Evolutionary conservation across 2,888 invertebrate species (phyloP), one percentile per base, ranked within the genome.

Genomic region (Hypselothyrea guttata): DNA sequence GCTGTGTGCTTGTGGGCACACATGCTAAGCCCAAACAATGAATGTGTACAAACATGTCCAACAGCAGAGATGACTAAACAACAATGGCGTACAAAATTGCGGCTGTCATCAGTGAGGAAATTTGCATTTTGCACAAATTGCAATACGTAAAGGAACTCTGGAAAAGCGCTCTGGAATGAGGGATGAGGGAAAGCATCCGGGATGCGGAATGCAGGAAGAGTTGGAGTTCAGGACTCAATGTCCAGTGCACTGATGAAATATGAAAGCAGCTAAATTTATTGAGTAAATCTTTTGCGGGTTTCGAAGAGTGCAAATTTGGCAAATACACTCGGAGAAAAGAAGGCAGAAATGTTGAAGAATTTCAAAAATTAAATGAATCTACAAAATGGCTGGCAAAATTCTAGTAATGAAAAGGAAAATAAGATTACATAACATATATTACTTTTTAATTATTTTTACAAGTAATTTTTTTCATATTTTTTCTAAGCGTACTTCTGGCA

Each of bases 111-210:
- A 78, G 78, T 84, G 77, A 73, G 84, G 82, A 81, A 82, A 81
- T 81, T 81, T 84, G 79, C 81, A 81, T 84, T 81, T 81, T 82
- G 83, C 81, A 73, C 81, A 81, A 78, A 84, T 84, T 81, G 84
- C 81, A 82, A 78, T 81, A 84, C 83, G 76, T 75, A 75, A 71
- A 57, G 22, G 22, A 22, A 22, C 22, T 22, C 3, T 2, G 22
- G 22, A 5, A 22, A 22, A n/a, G n/a, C n/a, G 22, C 74, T 69
- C 60, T 61, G 40, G 16, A 18, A n/a, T n/a, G n/a, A 22, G 22
- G 22, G 22, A 22, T 22, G 22, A 2, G 22, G 22, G 22, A 22
- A 22, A 5, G 22, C 3, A 22, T 22, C 3, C 22, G 22, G 22
- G 22, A 22, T 22, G 22, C 22, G 22, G 22, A 5, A 22, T 22